Percentiles rank a stretch among this genome's conserved stretches.
phyloP scores from a whole-genome alignment of 23 tunicate genomes.

The Oikopleura albicans region DNA sequence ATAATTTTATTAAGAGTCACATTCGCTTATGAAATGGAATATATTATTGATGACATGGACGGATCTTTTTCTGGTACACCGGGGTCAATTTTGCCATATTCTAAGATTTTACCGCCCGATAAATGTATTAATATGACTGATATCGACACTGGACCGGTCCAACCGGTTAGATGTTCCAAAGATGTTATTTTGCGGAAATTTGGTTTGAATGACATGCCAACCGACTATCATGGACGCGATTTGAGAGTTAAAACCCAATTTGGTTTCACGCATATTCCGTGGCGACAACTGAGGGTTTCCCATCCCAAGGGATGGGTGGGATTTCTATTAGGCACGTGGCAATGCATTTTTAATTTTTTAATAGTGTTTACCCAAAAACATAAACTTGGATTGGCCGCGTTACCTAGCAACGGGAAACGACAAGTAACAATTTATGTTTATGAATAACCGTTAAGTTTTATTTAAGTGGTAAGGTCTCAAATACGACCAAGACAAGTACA shows the following conservation, averaged over 20 bases:
- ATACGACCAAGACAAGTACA: no score
- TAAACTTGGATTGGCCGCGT: no score
- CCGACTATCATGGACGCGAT: neutral
- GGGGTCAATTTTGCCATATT: neutral
- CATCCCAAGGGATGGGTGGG: conserved; percentile 5
- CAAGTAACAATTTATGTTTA: no score
- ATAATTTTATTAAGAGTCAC: no score
- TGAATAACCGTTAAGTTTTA: no score
- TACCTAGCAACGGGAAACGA: no score
- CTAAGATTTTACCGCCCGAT: neutral
- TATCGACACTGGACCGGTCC: no score
- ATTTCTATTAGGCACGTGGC: neutral
- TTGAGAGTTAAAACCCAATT: neutral
- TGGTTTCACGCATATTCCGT: neutral
- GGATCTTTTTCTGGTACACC: neutral
- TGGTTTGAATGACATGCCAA: neutral
- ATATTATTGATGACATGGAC: neutral
- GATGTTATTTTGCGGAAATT: neutral
- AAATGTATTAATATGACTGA: neutral
- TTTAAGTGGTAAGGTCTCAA: no score
- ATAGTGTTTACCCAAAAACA: no score
- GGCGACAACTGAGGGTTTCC: neutral
- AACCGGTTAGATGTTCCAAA: neutral
- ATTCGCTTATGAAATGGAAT: neutral
- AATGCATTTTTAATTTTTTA: no score